phyloP scores from a whole-genome alignment of 2,797 vertebrate species.

The Rachycentron canadum region DNA sequence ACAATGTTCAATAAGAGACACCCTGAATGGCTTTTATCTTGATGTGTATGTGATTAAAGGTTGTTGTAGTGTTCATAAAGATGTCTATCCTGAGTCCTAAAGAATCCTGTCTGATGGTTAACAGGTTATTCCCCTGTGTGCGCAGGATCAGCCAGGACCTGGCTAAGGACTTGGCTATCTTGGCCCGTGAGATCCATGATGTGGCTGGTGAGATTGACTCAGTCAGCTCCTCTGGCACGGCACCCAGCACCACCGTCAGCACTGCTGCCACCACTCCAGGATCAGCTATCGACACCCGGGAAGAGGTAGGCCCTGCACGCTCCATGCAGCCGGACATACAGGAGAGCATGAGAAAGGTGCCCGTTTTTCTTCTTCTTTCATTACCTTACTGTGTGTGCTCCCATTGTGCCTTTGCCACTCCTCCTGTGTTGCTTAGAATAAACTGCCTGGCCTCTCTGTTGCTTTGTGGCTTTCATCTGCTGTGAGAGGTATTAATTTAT shows the following conservation, averaged over 20 bases:
- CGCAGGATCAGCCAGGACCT: slow-evolving; percentile 99
- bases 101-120: slow-evolving; percentile 85
- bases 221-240: slow-evolving; percentile 98
- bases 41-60: slow-evolving; percentile 6
- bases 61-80: slow-evolving; percentile 38
- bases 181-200: slow-evolving; percentile 99
- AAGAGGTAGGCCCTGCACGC: slow-evolving; percentile 96
- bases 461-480: slow-evolving; percentile 40
- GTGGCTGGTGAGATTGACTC: slow-evolving; percentile 99
- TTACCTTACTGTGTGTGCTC: slow-evolving; percentile 34
- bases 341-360: slow-evolving; percentile 86
- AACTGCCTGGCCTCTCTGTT: slow-evolving; percentile 12
- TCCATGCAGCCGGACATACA: slow-evolving; percentile 89
- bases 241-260: slow-evolving; percentile 99
- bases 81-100: slow-evolving; percentile 69
- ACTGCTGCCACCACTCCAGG: slow-evolving; percentile 99
- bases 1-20: neutral
- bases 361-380: slow-evolving; percentile 82
- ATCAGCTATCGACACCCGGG: slow-evolving; percentile 99
- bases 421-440: slow-evolving; percentile 35
- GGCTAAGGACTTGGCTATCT: slow-evolving; percentile 94
- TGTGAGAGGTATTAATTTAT: slow-evolving; percentile 33
- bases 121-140: slow-evolving; percentile 92
- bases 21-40: neutral
- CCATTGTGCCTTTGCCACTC: slow-evolving; percentile 35